phyloP scores from a whole-genome alignment of 2,797 vertebrate species.

The Heterohyrax brucei region DNA sequence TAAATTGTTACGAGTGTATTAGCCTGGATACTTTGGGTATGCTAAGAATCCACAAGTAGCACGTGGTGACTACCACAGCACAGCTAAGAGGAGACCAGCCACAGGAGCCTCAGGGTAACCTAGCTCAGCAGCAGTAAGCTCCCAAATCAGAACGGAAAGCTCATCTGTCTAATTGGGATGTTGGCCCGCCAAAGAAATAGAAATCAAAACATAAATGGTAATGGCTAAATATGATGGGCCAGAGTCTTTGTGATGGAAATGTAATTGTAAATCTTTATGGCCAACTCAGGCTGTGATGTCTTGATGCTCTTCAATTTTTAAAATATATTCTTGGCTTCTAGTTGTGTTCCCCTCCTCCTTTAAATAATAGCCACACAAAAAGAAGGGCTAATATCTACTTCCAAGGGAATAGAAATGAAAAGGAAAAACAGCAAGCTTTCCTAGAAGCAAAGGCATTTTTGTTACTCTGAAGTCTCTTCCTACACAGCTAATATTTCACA shows the following conservation, averaged over 20 bases:
- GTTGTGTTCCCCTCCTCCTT: conserved; percentile 40
- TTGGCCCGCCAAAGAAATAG: conserved; percentile 86
- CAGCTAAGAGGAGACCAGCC: background rate
- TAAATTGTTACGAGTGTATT: background rate
- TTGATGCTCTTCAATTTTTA: conserved; percentile 83
- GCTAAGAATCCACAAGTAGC: background rate
- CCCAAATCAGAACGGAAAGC: conserved; percentile 70
- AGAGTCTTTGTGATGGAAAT: conserved; percentile 88
- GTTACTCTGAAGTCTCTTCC: background rate
- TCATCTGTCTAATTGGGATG: conserved; percentile 88
- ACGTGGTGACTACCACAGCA: background rate
- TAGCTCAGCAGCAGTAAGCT: conserved; percentile 79
- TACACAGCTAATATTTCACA: conserved; percentile 45
- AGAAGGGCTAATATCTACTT: conserved; percentile 73
- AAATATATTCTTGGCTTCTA: conserved; percentile 82
- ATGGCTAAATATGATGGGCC: conserved; percentile 84
- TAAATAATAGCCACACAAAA: conserved; percentile 77
- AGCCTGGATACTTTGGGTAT: background rate
- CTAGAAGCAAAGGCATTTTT: conserved; percentile 78
- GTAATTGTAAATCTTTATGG: conserved; percentile 86
- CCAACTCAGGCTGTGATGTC: conserved; percentile 81
- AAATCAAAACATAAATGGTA: conserved; percentile 87
- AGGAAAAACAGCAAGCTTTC: conserved; percentile 63
- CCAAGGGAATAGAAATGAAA: conserved; percentile 62
- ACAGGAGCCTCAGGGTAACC: conserved; percentile 64